These are phyloP conservation scores for Rhinolophus sinicus DNA, from an alignment of 2,113 vertebrate genomes.

Conservation along the genomic window DNA sequence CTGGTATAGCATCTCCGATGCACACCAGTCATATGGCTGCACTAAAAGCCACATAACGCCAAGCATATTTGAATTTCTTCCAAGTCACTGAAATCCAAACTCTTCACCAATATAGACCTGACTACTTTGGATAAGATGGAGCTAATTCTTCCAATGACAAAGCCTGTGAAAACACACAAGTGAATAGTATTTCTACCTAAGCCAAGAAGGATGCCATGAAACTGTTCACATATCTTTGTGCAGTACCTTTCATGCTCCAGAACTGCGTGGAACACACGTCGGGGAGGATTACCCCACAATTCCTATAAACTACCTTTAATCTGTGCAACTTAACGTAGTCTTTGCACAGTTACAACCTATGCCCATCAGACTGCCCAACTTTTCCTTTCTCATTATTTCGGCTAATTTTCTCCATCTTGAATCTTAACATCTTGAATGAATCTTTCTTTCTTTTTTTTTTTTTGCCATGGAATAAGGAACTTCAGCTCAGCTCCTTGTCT, in stretches of 20 bases:
- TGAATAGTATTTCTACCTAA: neutral
- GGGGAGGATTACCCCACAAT: too few relatives aligned
- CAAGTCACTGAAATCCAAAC: neutral
- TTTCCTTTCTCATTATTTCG: neutral
- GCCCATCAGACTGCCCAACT: accelerated
- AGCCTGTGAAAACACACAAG: neutral
- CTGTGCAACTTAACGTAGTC: accelerated
- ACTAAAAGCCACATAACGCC: accelerated
- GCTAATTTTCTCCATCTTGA: neutral
- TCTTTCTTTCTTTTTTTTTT: neutral
- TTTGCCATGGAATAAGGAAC: neutral
- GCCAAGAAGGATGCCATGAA: neutral
- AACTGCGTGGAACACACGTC: neutral
- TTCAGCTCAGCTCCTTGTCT: neutral
- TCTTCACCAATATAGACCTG: neutral
- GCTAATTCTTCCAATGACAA: neutral
- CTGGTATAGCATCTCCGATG: accelerated
- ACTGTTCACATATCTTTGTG: neutral
- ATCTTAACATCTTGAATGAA: neutral
- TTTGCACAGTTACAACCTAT: neutral
- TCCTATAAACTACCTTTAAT: neutral
- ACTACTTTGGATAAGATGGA: neutral
- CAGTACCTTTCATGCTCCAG: neutral
- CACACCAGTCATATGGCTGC: accelerated
- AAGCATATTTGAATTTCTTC: neutral